phyloP scores from a whole-genome alignment of 2,113 vertebrate species.

The Empidonax traillii region DNA sequence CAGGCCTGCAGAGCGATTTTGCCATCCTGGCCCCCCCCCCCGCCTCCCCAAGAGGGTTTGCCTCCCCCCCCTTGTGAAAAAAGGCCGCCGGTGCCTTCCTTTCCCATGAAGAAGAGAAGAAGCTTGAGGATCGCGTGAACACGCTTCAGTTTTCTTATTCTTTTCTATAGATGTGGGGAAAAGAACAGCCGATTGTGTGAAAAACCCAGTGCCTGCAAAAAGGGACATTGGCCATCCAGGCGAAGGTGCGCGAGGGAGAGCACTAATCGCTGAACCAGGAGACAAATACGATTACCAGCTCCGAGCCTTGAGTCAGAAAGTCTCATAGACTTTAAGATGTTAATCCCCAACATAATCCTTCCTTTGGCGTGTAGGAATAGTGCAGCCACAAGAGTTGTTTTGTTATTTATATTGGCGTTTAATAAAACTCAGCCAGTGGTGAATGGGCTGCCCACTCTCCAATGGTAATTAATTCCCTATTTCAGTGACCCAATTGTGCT shows the following conservation, averaged over 20 bases:
- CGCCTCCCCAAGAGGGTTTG: neutral
- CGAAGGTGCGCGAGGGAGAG: conserved; percentile 76
- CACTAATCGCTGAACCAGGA: conserved; percentile 84
- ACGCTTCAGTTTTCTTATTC: conserved; percentile 54
- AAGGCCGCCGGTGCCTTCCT: conserved; percentile 38
- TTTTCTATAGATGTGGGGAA: conserved; percentile 68
- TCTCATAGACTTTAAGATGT: conserved; percentile 88
- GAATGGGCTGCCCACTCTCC: conserved; percentile 85
- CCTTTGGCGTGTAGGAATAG: conserved; percentile 86
- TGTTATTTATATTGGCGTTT: conserved; percentile 90
- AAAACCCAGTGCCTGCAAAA: conserved; percentile 76
- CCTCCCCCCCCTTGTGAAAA: neutral
- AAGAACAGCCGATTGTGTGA: conserved; percentile 72
- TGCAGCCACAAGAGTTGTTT: conserved; percentile 87
- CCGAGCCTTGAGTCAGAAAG: conserved; percentile 87
- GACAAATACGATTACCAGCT: conserved; percentile 87
- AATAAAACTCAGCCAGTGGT: conserved; percentile 83
- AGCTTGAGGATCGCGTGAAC: conserved; percentile 52
- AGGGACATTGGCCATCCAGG: conserved; percentile 76
- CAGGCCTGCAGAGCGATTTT: conserved; percentile 17
- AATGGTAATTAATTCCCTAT: conserved; percentile 89
- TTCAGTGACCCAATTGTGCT: conserved; percentile 87
- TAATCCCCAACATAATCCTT: conserved; percentile 86
- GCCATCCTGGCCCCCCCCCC: neutral
- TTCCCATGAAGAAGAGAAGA: conserved; percentile 68